Conservation (phyloP, 2,113 vertebrate genomes). For the Pluvialis apricaria region DNA sequence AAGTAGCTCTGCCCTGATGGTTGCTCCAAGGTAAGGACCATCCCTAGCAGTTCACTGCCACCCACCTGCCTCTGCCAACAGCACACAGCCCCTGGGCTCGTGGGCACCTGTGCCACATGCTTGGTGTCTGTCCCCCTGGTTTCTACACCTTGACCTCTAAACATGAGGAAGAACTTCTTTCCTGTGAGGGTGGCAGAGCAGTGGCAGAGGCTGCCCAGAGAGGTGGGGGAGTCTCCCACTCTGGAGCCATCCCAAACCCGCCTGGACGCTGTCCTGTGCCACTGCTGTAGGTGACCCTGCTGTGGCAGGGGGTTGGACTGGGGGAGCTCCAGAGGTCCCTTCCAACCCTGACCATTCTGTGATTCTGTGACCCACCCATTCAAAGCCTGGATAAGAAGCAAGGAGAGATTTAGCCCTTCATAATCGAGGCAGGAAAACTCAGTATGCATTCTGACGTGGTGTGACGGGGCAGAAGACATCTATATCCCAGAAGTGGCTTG, state of each 20-base stretch:
- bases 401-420: background rate
- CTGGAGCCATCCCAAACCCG: no score
- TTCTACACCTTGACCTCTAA: background rate
- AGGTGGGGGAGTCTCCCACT: no score
- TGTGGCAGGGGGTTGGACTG: no score
- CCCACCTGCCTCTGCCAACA: background rate
- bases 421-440: background rate
- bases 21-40: background rate
- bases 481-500: background rate
- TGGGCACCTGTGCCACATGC: accelerated
- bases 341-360: no score
- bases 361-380: no score
- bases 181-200: no score
- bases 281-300: no score
- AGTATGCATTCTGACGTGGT: background rate
- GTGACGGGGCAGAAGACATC: background rate
- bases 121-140: background rate
- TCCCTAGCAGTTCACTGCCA: background rate
- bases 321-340: no score
- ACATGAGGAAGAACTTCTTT: no score
- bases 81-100: background rate
- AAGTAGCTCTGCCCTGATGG: background rate
- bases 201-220: no score
- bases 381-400: background rate
- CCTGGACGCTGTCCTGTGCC: no score